Evolutionary conservation across 2,888 invertebrate genomes (phyloP), one percentile per base, ranked within the genome.

Genomic region (Cryptophagus acutangulus): DNA sequence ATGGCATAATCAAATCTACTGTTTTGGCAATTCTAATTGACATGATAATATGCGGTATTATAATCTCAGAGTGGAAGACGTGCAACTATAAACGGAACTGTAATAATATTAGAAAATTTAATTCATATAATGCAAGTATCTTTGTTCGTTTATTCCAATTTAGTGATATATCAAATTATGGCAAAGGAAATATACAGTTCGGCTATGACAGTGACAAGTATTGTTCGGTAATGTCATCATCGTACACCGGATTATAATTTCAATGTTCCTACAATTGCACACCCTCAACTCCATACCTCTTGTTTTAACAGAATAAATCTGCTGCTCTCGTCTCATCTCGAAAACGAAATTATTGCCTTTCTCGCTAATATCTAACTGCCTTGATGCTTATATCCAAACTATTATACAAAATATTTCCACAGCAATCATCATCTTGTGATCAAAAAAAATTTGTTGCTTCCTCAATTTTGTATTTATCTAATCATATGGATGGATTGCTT

Each of bases 201-300:
- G n/a, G n/a, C n/a, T n/a, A n/a, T 61, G 62, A 59, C 60, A 58
- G 51, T 59, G 62, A 63, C 62, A 61, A 57, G 59, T 59, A 62
- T 61, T 62, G 59, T 61, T 61, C 55, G 52, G 52, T 55, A 61
- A 61, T 58, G 54, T 54, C 59, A 56, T 60, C 58, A 52, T 53
- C 47, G 55, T 45, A 47, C n/a, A n/a, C 43, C 45, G 56, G 50
- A 58, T 59, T 57, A 56, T 58, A 57, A 62, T 58, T 61, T 60
- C 58, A 48, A 46, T 61, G 60, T 59, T 58, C 57, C 50, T 51
- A 51, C 52, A 54, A 55, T 55, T 56, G 52, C 45, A 43, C 43
- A 37, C 46, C 31, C 31, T 16, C 14, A n/a, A n/a, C n/a, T n/a
- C n/a, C n/a, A n/a, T n/a, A n/a, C 29, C 45, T 40, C 45, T 37